Evolutionary conservation across 2,888 invertebrate species (phyloP).

Genomic region (Orthonychiurus folsomi): DNA sequence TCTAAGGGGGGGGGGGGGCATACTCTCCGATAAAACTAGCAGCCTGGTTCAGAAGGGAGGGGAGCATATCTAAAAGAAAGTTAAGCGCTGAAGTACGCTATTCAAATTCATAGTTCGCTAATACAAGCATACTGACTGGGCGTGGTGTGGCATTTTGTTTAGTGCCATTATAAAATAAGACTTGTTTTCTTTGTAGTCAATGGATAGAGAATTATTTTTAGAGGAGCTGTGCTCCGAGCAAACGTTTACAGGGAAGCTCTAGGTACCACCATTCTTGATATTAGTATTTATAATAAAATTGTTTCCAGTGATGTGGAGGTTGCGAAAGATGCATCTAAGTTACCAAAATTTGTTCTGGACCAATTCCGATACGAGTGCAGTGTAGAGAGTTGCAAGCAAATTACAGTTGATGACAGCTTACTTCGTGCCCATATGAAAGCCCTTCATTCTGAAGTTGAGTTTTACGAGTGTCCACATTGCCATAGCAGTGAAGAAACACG

Average conservation of each 20-base stretch:
- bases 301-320: conserved; percentile 17
- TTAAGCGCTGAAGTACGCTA: no score
- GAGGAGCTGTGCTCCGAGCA: no score
- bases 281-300: no score
- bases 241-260: no score
- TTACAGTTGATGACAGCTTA: conserved; percentile 62
- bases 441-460: conserved; percentile 55
- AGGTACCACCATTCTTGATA: no score
- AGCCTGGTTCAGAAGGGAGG: no score
- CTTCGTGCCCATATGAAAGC: conserved; percentile 63
- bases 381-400: conserved; percentile 59
- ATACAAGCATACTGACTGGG: no score
- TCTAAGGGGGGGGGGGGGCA: no score
- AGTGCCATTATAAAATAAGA: not conserved
- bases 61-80: no score
- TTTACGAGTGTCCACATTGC: conserved; percentile 65
- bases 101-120: no score
- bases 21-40: no score
- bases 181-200: not conserved
- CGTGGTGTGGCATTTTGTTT: no score
- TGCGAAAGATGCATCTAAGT: conserved; percentile 27
- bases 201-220: not conserved
- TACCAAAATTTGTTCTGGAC: conserved; percentile 51
- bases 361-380: conserved; percentile 61
- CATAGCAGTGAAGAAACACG: conserved; percentile 43